Base-by-base conservation (phyloP, 1,140 invertebrate genomes). In the Tetragnatha versicolor region DNA sequence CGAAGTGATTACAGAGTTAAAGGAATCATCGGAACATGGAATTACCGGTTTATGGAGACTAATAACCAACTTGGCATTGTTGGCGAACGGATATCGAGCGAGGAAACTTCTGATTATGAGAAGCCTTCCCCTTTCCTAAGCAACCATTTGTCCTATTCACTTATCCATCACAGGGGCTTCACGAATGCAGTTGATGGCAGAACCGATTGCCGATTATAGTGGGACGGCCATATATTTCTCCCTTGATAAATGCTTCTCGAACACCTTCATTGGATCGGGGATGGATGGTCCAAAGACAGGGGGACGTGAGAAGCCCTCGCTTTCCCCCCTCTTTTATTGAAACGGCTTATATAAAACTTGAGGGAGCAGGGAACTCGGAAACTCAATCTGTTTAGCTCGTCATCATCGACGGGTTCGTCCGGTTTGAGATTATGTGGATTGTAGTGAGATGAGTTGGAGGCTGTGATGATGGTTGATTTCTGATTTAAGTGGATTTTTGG, bases 61-160 rank as follows among this genome's bases (percentile, higher is more conserved):
- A n/a, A n/a, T n/a, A n/a, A n/a, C n/a, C n/a, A n/a, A n/a, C n/a
- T n/a, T n/a, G n/a, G n/a, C n/a, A 49, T 33, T n/a, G 27, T 42
- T 68, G 65, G 51, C 60, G 9, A 39, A 42, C 25, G 60, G n/a
- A 45, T 45, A 45, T 10, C 12, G 42, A 45, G n/a, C 42, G 12
- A 45, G 12, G 10, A 39, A 63, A 42, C 65, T 68, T 68, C 65
- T 68, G 65, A 68, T 68, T 51, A 49, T 33, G 45, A 68, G 47
- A n/a, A 49, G 65, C 25, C 65, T 33, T 14, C n/a, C 27, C 45
- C 65, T 39, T 68, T 51, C 39, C 51, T 39, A 39, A 53, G 68
- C 49, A 55, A 55, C 33, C 68, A 70, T 70, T 70, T 70, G 68
- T 70, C 68, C 49, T 29, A 70, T 70, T 70, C 68, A 70, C 68